phyloP scores from a whole-genome alignment of 2,797 vertebrate genomes.

The Notolabrus celidotus region DNA sequence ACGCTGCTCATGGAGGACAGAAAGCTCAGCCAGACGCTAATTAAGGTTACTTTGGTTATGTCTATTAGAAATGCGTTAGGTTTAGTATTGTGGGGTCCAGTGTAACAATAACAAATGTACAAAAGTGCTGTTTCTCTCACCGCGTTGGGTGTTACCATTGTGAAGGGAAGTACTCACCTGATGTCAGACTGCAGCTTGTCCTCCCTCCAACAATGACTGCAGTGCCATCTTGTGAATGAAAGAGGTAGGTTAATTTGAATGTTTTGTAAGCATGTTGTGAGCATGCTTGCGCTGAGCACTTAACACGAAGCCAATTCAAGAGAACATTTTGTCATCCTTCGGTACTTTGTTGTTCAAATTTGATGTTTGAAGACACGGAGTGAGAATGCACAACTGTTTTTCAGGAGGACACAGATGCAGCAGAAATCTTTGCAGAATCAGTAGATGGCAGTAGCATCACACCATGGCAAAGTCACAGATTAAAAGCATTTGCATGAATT shows the following conservation, averaged over 20 bases:
- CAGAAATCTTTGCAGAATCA: conserved; percentile 38
- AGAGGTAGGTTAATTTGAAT: conserved; percentile 27
- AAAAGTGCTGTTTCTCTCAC: background rate
- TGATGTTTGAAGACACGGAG: conserved; percentile 15
- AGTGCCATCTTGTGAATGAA: conserved; percentile 74
- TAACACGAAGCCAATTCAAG: conserved; percentile 25
- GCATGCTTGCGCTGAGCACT: background rate
- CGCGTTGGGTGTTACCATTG: background rate
- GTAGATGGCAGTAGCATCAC: conserved; percentile 82
- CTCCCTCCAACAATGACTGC: conserved; percentile 29
- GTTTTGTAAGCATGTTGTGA: background rate
- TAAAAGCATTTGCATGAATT: conserved; percentile 39
- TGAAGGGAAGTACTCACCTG: conserved; percentile 1
- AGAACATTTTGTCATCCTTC: conserved; percentile 34
- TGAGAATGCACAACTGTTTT: conserved; percentile 2
- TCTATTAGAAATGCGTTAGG: no score
- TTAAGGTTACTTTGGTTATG: no score
- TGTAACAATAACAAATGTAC: background rate
- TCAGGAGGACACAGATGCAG: background rate
- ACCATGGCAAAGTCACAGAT: conserved; percentile 32
- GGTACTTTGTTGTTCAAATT: conserved; percentile 1
- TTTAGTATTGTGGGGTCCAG: no score
- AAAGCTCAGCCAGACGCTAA: background rate
- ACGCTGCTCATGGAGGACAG: background rate
- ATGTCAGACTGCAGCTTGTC: background rate